Evolutionary conservation across 2,113 vertebrate species (phyloP).

Genomic region (Paracyprichromis sp.): DNA sequence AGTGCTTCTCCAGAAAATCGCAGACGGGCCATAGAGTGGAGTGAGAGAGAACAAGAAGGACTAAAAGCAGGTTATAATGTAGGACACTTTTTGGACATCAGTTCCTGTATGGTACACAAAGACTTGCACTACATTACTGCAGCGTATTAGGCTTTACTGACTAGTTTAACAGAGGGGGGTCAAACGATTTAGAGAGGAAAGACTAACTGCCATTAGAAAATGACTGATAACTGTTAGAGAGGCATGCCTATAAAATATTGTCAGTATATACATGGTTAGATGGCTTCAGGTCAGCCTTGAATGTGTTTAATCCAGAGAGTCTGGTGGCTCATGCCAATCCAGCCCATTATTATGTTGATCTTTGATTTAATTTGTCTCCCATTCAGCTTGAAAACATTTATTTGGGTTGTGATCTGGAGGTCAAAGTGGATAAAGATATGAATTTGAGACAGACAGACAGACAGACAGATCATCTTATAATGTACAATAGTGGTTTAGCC

Average conservation of each 20-base stretch:
- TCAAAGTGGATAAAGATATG: neutral
- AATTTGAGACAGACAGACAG: neutral
- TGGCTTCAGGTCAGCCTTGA: neutral
- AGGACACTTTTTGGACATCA: neutral
- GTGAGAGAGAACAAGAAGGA: constrained; percentile 10
- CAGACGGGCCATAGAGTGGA: constrained; percentile 24
- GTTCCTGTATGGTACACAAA: constrained; percentile 22
- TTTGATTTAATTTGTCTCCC: neutral
- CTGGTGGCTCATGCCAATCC: neutral
- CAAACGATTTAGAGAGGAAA: constrained; percentile 19
- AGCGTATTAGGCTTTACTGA: constrained; percentile 1
- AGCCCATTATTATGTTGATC: neutral
- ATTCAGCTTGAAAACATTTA: neutral
- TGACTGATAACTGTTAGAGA: neutral
- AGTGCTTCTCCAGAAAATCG: constrained; percentile 57
- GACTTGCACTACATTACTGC: neutral
- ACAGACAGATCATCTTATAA: neutral
- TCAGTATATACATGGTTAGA: neutral
- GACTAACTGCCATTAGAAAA: neutral
- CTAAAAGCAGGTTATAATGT: constrained; percentile 21
- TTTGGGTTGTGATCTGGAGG: neutral
- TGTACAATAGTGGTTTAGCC: neutral
- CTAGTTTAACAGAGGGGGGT: constrained; percentile 23
- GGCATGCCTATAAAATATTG: neutral
- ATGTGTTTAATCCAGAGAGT: neutral